Percentiles rank a stretch among this genome's conserved stretches.
phyloP scores from a whole-genome alignment of 2,888 invertebrate genomes.

The Opisthograptis luteolata region DNA sequence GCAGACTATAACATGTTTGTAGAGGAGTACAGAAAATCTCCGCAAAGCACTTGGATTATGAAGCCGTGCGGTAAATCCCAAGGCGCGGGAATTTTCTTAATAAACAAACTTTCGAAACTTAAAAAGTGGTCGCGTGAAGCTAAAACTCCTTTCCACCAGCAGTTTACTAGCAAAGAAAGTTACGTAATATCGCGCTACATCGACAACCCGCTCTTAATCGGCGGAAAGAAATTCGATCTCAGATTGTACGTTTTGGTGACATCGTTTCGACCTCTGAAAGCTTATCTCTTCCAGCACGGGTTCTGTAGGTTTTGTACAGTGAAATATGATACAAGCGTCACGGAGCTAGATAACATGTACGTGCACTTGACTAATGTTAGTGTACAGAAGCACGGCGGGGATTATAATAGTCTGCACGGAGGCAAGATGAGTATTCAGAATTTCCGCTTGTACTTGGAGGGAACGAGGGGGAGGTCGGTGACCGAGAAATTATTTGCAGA shows the following conservation, averaged over 20 bases:
- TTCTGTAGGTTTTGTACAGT: conserved; percentile 99
- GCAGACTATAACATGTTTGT: conserved; percentile 99
- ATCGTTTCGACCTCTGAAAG: conserved; percentile 96
- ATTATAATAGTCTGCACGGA: conserved; percentile 97
- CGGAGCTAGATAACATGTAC: conserved; percentile 96
- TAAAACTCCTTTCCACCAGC: conserved; percentile 93
- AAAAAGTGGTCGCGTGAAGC: conserved; percentile 96
- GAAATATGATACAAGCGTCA: conserved; percentile 95
- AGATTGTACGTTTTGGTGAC: conserved; percentile 96
- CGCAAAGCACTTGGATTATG: conserved; percentile 98
- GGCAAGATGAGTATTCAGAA: conserved; percentile 98
- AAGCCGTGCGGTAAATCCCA: conserved; percentile 98
- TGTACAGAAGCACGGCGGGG: conserved; percentile 98
- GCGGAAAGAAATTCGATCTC: conserved; percentile 98
- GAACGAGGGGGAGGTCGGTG: conserved; percentile 94
- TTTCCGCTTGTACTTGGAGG: conserved; percentile 94
- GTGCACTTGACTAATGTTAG: conserved; percentile 99
- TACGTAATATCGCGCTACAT: conserved; percentile 99
- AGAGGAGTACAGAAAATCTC: conserved; percentile 96
- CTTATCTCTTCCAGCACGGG: conserved; percentile 95
- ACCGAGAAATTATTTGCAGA: conserved; percentile 96
- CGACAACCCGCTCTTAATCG: conserved; percentile 96
- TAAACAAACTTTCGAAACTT: conserved; percentile 96
- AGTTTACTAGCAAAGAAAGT: conserved; percentile 91
- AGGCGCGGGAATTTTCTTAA: conserved; percentile 96